Percentiles rank a stretch among this genome's conserved stretches.
Conservation (phyloP, 2,888 invertebrate genomes). For the Formica aserva region DNA sequence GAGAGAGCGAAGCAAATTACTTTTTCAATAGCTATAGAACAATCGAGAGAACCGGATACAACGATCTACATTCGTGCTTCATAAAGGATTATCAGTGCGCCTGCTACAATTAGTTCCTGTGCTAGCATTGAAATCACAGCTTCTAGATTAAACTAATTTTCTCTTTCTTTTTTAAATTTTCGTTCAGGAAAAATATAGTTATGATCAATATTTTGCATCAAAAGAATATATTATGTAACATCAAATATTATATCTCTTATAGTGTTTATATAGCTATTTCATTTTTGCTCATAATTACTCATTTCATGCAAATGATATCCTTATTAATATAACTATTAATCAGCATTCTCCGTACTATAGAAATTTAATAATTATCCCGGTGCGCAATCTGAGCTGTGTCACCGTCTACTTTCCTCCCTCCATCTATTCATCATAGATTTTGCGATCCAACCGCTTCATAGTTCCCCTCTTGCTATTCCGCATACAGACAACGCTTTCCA, state of each 20-base stretch:
- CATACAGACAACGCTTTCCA: conserved; percentile 60
- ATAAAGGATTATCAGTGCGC: conserved; percentile 15
- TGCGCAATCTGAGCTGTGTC: background rate
- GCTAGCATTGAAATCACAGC: conserved; percentile 34
- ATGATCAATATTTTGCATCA: background rate
- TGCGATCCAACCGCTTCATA: background rate
- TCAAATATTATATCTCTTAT: background rate
- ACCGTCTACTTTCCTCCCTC: background rate
- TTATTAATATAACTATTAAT: conserved; percentile 11
- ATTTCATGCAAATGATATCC: background rate
- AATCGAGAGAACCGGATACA: background rate
- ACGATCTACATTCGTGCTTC: conserved; percentile 15
- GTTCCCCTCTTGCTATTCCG: conserved; percentile 20
- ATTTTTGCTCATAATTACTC: background rate
- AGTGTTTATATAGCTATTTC: too few relatives aligned
- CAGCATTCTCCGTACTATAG: background rate
- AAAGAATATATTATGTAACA: background rate
- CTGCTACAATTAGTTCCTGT: conserved; percentile 14
- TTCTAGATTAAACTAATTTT: background rate
- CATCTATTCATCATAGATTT: conserved; percentile 27
- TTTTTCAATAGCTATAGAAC: conserved; percentile 45
- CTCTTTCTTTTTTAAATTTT: background rate
- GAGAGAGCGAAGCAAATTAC: conserved; percentile 44
- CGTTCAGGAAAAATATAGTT: too few relatives aligned
- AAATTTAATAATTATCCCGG: conserved; percentile 26